Base-by-base conservation (phyloP, 2,797 vertebrate genomes). In the Parauchenoglanis punctatus region DNA sequence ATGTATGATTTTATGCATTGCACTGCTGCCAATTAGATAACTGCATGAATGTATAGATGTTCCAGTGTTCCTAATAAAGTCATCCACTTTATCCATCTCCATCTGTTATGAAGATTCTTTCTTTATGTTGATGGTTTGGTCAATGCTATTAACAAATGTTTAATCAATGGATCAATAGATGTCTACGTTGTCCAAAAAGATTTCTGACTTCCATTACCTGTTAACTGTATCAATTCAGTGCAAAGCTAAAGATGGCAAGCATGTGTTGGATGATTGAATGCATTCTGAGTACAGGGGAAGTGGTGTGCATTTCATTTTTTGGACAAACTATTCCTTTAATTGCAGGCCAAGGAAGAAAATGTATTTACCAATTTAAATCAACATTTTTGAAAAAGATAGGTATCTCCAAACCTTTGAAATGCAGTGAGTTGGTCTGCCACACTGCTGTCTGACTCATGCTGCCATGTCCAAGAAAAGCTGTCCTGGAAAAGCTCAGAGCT, bases 401-500 rank as follows among this genome's bases (percentile, higher is more conserved):
- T 40, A 12, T 56, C 35, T 56, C 31, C 23, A 58, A 59, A 73
- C 2, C 31, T 59, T 73, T 84, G 31, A 84, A 73, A 72, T n/a
- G 63, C 63, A 58, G 31, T 68, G 1, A 56, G 49, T 31, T 40
- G 31, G 18, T 68, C 59, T 87, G 77, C 56, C 84, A 76, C 73
- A 78, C 31, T 54, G 20, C 61, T 81, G 75, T 44, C 18, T 81
- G 83, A 54, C 61, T 70, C 81, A 58, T 52, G 23, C 70, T 75
- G 56, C 31, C 86, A 87, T 67, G 23, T 78, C 12, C 44, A 31
- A 87, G 46, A 18, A 28, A 31, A 78, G 20, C 49, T 65, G 61
- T 52, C 31, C 86, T 78, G 81, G 72, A 77, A 77, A 83, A 67
- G 59, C 59, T 83, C 68, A 87, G 15, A 7, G 20, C n/a, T 11